Evolutionary conservation across 2,113 vertebrate species (phyloP).

Genomic region (Heliornis fulica): DNA sequence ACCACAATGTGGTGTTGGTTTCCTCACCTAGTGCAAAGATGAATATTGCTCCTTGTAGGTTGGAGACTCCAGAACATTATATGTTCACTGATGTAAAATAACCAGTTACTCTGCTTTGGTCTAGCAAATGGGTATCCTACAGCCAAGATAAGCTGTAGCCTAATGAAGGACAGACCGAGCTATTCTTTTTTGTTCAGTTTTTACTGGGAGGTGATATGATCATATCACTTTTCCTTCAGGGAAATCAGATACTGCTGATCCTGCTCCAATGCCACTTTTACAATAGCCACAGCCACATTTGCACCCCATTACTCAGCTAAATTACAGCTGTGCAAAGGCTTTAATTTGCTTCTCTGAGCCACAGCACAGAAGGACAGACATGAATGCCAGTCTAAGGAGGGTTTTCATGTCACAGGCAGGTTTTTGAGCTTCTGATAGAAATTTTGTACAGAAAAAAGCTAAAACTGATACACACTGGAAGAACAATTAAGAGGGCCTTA

Average conservation of each 20-base stretch:
- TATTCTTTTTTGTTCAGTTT: neutral
- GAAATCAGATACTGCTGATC: constrained; percentile 1
- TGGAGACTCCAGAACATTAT: neutral
- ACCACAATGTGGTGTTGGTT: neutral
- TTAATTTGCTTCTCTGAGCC: neutral
- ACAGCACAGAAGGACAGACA: neutral
- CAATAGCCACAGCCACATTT: neutral
- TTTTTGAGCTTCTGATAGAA: neutral
- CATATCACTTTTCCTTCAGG: neutral
- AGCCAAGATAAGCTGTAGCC: neutral
- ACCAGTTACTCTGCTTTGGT: neutral
- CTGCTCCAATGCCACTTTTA: neutral
- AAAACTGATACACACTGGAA: neutral
- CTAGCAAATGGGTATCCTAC: neutral
- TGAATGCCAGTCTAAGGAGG: neutral
- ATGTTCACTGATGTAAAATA: neutral
- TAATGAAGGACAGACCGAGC: neutral
- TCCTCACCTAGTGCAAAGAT: neutral
- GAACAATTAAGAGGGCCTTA: neutral
- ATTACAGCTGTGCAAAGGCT: neutral
- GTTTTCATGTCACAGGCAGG: neutral
- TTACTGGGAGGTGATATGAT: neutral
- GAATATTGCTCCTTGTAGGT: neutral
- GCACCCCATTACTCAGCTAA: neutral
- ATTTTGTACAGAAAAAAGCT: neutral